Percentiles rank a stretch among this genome's conserved stretches.
These are phyloP conservation scores for Phrynocephalus forsythii DNA, from an alignment of 2,797 vertebrate species.

Conservation along the genomic window DNA sequence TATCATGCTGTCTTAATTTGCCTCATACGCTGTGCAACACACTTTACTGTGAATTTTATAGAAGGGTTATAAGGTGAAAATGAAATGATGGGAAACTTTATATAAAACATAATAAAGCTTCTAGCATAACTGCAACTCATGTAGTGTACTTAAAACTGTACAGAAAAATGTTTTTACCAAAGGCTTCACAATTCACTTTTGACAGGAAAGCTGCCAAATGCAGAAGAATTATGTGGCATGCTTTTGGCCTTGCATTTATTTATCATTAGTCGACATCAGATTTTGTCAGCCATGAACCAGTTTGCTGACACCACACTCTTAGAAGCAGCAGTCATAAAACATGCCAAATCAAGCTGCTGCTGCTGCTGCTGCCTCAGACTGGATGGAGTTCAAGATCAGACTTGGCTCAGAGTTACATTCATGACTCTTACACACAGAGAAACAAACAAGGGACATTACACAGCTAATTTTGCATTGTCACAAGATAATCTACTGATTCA, in stretches of 20 bases:
- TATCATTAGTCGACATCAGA: conserved; percentile 39
- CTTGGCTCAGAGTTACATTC: conserved; percentile 56
- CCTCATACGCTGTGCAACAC: background rate
- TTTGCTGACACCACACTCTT: conserved; percentile 51
- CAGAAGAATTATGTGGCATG: conserved; percentile 16
- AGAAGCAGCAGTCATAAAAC: conserved; percentile 45
- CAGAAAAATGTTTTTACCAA: background rate
- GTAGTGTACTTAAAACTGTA: background rate
- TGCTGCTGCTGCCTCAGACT: conserved; percentile 22
- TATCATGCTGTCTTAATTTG: background rate
- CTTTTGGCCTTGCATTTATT: background rate
- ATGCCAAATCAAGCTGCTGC: conserved; percentile 41
- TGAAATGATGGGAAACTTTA: background rate
- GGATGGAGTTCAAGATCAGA: conserved; percentile 52
- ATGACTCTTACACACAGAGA: conserved; percentile 57
- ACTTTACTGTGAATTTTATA: background rate
- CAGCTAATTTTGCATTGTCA: conserved; percentile 54
- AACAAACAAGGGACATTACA: conserved; percentile 51
- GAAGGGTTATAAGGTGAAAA: background rate
- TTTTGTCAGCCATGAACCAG: conserved; percentile 22
- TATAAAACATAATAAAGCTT: background rate
- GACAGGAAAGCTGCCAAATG: background rate
- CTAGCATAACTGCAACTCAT: background rate
- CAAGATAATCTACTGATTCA: conserved; percentile 37
- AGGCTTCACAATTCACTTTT: background rate